These are phyloP conservation scores for Sarcophaga peregrina DNA, from an alignment of 1,140 invertebrate species.

Conservation along the genomic window DNA sequence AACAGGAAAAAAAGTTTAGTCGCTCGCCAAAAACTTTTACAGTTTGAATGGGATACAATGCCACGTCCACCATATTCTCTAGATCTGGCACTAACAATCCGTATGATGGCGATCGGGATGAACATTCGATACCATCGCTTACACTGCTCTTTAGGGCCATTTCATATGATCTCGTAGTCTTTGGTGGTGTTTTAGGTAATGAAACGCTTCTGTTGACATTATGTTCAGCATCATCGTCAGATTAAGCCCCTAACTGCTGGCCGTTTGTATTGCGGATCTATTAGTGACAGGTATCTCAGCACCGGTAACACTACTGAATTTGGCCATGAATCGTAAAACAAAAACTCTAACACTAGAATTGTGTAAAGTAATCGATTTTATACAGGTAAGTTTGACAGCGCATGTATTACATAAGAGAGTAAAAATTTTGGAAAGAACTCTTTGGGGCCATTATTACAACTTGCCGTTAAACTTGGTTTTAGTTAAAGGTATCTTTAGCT, in stretches of 20 bases:
- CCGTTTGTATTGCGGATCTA: slow-evolving; percentile 76
- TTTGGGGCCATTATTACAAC: too few relatives aligned
- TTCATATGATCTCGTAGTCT: slow-evolving; percentile 68
- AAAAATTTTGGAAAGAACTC: too few relatives aligned
- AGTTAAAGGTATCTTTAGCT: too few relatives aligned
- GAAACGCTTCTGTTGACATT: slow-evolving; percentile 73
- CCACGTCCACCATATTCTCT: too few relatives aligned
- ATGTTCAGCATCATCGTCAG: slow-evolving; percentile 70
- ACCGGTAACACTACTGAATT: slow-evolving; percentile 72
- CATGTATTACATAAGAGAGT: too few relatives aligned
- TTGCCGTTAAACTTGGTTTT: too few relatives aligned
- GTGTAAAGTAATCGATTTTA: slow-evolving; percentile 67
- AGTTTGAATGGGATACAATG: too few relatives aligned
- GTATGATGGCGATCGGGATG: slow-evolving; percentile 54
- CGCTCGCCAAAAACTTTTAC: too few relatives aligned
- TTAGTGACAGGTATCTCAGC: slow-evolving; percentile 77
- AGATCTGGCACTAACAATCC: too few relatives aligned
- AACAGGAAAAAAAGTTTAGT: too few relatives aligned
- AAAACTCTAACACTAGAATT: slow-evolving; percentile 63
- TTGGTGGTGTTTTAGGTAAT: slow-evolving; percentile 72
- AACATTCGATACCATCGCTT: slow-evolving; percentile 66
- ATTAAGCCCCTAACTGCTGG: slow-evolving; percentile 73
- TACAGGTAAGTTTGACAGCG: slow-evolving; percentile 52
- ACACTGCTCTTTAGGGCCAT: slow-evolving; percentile 66
- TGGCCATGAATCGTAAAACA: slow-evolving; percentile 66